Evolutionary conservation across 2,113 vertebrate genomes (phyloP), one percentile per base, ranked within the genome.

Genomic region (Acinonyx jubatus): DNA sequence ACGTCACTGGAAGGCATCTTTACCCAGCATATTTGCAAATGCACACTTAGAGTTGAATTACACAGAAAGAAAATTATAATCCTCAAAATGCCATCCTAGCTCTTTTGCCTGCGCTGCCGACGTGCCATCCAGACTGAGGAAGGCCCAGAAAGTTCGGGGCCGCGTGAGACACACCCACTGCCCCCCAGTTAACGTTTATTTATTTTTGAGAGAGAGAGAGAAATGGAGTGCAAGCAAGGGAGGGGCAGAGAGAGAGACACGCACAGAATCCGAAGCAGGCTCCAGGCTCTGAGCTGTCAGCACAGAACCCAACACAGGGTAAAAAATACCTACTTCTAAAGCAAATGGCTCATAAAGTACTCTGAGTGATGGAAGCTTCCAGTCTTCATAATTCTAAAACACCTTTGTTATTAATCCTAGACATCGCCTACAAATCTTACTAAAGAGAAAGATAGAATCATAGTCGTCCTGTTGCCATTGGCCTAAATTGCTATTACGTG

Each of bases 61-160:
- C 38, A 84, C 29, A 91, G 50, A 95, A 89, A 96, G 78, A 82
- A 90, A 86, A 95, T 63, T 84, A 90, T 38, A 76, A 94, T 97
- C 2, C 16, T 93, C 31, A 63, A 88, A 90, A 76, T 90, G 36
- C 23, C 23, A 84, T 33, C 21, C 69, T 76, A 76, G 74, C 25
- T 76, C 73, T 76, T 45, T 29, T 7, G 14, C 16, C 27, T 1
- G 74, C 27, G 41, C 14, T 48, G 74, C 41, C 6, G 25, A 48
- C 4, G 15, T 31, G 41, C 41, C 74, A 16, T 48, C 74, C 27
- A 78, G 27, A 48, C 71, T 41, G 5, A 74, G 71, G 36, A 74
- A 74, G 71, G 36, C 71, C 36, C 38, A 36, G 36, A 74, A 74
- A 14, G 36, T 41, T 27, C 23, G 5, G 23, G 71, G 71, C 71